Conservation (phyloP, 2,888 invertebrate species). For the Xestia rhomboidea region DNA sequence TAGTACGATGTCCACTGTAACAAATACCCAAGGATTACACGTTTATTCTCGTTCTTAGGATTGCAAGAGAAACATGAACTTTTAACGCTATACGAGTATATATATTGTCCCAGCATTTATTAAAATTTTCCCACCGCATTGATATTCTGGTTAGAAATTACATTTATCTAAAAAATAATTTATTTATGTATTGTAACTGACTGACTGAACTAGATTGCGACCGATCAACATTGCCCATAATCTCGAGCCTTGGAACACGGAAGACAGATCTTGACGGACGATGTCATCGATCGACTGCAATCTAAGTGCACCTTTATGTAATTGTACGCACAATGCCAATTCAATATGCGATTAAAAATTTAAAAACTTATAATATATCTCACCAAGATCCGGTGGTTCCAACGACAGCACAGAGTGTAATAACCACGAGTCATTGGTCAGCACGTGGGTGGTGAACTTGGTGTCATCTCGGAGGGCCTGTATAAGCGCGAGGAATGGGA, state of each 20-base stretch:
- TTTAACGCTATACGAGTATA: slow-evolving; percentile 16
- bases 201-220: background rate
- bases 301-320: background rate
- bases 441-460: slow-evolving; percentile 85
- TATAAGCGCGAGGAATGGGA: slow-evolving; percentile 90
- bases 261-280: background rate
- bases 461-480: slow-evolving; percentile 81
- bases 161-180: background rate
- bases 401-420: slow-evolving; percentile 93
- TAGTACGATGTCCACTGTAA: slow-evolving; percentile 86
- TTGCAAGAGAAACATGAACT: background rate
- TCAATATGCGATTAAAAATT: background rate
- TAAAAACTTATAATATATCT: slow-evolving; percentile 72
- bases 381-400: slow-evolving; percentile 92
- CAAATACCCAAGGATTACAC: slow-evolving; percentile 35
- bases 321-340: background rate
- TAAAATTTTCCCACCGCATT: background rate
- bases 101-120: slow-evolving; percentile 4
- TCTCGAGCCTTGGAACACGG: background rate
- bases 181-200: background rate
- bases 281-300: background rate
- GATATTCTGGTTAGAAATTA: too few species aligned
- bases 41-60: slow-evolving; percentile 6
- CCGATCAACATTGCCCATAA: background rate
- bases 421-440: slow-evolving; percentile 91